Evolutionary conservation across 2,888 invertebrate species (phyloP).

Genomic region (Iselma pallidipennis): DNA sequence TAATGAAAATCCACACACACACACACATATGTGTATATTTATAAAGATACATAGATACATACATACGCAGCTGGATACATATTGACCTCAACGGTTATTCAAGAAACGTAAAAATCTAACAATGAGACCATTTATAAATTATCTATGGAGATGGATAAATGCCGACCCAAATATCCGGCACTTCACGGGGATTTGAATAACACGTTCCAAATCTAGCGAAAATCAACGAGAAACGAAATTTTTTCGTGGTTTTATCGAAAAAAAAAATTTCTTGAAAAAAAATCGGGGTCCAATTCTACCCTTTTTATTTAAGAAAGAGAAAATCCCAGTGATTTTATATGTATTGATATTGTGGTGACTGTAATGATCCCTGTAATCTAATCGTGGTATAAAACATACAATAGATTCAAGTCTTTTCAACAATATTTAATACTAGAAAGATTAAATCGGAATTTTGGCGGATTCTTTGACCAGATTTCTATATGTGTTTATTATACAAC

Average conservation of each 20-base stretch:
- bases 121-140: slow-evolving; percentile 36
- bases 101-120: slow-evolving; percentile 29
- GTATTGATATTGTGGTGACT: neutral
- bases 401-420: neutral
- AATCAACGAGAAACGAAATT: too few species aligned
- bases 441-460: slow-evolving; percentile 22
- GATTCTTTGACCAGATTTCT: neutral
- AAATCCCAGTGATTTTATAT: neutral
- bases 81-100: slow-evolving; percentile 22
- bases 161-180: slow-evolving; percentile 35
- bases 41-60: neutral
- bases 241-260: too few species aligned
- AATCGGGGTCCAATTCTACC: neutral
- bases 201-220: neutral
- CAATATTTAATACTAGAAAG: slow-evolving; percentile 12
- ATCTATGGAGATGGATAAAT: slow-evolving; percentile 38
- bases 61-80: slow-evolving; percentile 27
- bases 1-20: slow-evolving; percentile 2
- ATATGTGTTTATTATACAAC: slow-evolving; percentile 3
- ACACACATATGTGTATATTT: neutral
- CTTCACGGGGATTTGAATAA: slow-evolving; percentile 34
- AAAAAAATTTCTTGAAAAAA: neutral
- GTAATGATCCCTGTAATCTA: slow-evolving; percentile 14
- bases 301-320: too few species aligned
- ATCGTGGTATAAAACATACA: slow-evolving; percentile 8